Percentiles rank a stretch among this genome's conserved stretches.
Conservation (phyloP, 2,797 vertebrate species). For the Syndactyla subalaris region DNA sequence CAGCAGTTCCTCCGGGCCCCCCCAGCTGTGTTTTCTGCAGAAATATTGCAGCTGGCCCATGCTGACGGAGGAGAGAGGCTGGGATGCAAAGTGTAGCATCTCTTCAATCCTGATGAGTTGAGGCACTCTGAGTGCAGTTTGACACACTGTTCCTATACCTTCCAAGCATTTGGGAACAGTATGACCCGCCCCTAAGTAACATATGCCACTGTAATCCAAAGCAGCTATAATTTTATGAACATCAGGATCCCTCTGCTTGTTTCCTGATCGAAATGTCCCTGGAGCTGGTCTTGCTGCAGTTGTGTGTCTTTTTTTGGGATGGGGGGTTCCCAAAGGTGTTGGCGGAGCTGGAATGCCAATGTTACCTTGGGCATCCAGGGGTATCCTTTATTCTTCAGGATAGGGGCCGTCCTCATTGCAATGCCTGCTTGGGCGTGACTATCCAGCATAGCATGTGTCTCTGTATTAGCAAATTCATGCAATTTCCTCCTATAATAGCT, state of each 20-base stretch:
- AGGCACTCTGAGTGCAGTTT: fast-evolving
- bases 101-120: fast-evolving
- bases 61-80: not conserved
- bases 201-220: not conserved
- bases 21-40: not conserved
- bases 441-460: not conserved
- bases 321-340: fast-evolving
- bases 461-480: not conserved
- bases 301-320: fast-evolving
- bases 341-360: not conserved
- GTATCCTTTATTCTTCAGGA: not conserved
- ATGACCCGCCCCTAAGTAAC: fast-evolving
- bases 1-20: not conserved
- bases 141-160: fast-evolving
- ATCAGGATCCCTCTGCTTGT: not conserved
- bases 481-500: not conserved
- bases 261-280: not conserved
- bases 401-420: not conserved
- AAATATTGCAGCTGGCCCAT: not conserved
- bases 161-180: not conserved
- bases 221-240: not conserved
- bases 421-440: fast-evolving
- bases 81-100: not conserved
- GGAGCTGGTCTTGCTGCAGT: not conserved
- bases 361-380: not conserved